Base-by-base conservation (phyloP, 1,140 invertebrate genomes). In the Habropoda laboriosa region DNA sequence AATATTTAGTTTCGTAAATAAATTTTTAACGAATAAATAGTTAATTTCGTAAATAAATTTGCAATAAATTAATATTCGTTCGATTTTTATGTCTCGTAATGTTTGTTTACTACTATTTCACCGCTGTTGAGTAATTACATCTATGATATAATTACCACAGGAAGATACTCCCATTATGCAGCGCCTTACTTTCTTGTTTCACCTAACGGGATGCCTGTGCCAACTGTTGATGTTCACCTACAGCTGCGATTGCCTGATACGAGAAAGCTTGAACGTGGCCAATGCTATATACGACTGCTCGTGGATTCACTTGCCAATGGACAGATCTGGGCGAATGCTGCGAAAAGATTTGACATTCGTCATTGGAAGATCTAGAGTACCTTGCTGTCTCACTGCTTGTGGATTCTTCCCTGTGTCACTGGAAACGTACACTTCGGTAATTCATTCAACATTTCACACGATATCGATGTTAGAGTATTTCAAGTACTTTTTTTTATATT, bases 381-480 rank as follows among this genome's bases (percentile, higher is more conserved):
- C 76, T 2, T 84, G 82, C n/a, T 82, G 58, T 12, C 38, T 87
- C 27, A 82, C 75, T 1, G 86, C 82, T n/a, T 57, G 75, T 12
- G 82, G 82, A 40, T 84, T 87, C 18, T 84, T 81, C 30, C 35
- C 58, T 3, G 79, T 87, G 0, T 82, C 86, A 2, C 18, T 86
- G 21, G 76, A 86, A 40, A 82, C 79, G 0, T 87, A 86, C 7
- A 80, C 77, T 40, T 21, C 30, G 72, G 86, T 79, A 82, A 86
- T 24, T 1, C 7, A 38, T 13, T 6, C n/a, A n/a, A n/a, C n/a
- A n/a, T 38, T 30, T 72, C 30, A 40, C 38, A 27, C 0, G 1
- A n/a, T n/a, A n/a, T n/a, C n/a, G n/a, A n/a, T n/a, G n/a, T n/a
- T n/a, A n/a, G n/a, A n/a, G n/a, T n/a, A n/a, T n/a, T n/a, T n/a